Conservation (phyloP, 1,140 invertebrate species). For the Orius laevigatus region DNA sequence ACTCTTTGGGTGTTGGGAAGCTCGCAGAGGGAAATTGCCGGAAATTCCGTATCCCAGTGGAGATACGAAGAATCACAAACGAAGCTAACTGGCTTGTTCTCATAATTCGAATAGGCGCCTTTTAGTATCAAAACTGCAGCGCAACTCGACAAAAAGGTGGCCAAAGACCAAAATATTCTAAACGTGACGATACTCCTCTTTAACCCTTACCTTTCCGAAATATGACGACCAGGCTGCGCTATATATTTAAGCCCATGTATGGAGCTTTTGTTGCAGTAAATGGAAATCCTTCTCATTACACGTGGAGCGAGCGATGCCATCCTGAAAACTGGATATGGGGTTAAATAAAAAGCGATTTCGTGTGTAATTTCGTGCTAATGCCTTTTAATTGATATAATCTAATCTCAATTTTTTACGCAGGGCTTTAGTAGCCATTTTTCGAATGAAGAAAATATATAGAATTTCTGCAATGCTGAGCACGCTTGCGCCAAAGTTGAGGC, state of each 20-base stretch:
- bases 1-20: not conserved
- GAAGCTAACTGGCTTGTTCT: slow-evolving; percentile 45
- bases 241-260: slow-evolving; percentile 32
- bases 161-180: slow-evolving; percentile 45
- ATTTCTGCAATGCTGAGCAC: slow-evolving; percentile 42
- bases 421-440: too few relatives aligned
- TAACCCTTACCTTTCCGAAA: slow-evolving; percentile 28
- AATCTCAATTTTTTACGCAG: too few relatives aligned
- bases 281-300: too few relatives aligned
- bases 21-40: slow-evolving; percentile 41
- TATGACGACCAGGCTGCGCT: slow-evolving; percentile 27
- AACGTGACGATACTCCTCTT: not conserved
- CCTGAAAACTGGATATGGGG: too few relatives aligned
- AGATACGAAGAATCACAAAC: slow-evolving; percentile 50
- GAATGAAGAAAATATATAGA: slow-evolving; percentile 26
- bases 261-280: slow-evolving; percentile 26
- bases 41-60: slow-evolving; percentile 50
- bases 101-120: slow-evolving; percentile 36
- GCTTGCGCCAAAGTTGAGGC: slow-evolving; percentile 41
- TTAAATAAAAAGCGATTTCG: too few relatives aligned
- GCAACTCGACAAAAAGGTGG: slow-evolving; percentile 40
- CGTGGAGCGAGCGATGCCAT: too few relatives aligned
- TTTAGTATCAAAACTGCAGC: slow-evolving; percentile 38
- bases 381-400: too few relatives aligned
- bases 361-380: too few relatives aligned